These are phyloP conservation scores for Felis catus DNA, from an alignment of 2,113 vertebrate species.

Conservation along the genomic window DNA sequence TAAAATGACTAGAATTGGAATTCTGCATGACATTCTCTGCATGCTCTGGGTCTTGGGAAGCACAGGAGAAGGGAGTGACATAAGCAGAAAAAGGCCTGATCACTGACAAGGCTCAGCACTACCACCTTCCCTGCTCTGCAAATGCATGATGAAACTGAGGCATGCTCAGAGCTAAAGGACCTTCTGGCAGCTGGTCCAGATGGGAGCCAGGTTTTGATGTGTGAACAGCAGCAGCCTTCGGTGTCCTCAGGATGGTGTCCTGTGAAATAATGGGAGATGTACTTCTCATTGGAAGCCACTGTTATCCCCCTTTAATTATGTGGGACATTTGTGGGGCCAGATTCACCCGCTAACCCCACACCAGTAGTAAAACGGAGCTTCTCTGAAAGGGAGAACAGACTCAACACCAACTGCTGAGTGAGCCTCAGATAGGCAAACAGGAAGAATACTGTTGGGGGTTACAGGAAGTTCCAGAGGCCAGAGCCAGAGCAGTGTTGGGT, in stretches of 20 bases:
- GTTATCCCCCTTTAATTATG: not conserved
- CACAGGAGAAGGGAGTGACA: not conserved
- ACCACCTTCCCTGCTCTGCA: not conserved
- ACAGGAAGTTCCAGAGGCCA: not conserved
- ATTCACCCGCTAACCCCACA: not conserved
- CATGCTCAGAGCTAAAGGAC: not conserved
- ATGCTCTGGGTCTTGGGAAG: not conserved
- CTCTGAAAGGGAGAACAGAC: not conserved
- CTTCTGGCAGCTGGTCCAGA: not conserved
- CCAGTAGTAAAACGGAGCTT: not conserved
- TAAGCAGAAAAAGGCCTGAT: not conserved
- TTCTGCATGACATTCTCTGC: not conserved
- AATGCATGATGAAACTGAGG: not conserved
- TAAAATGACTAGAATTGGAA: fast-evolving
- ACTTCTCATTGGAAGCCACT: not conserved
- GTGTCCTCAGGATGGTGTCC: not conserved
- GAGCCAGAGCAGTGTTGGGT: not conserved
- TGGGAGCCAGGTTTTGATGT: not conserved
- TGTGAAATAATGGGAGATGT: not conserved
- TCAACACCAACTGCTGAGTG: not conserved
- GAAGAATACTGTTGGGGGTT: not conserved
- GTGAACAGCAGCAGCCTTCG: not conserved
- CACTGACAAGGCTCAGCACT: too few species aligned
- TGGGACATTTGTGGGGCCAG: not conserved
- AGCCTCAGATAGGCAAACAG: not conserved